Base-by-base conservation (phyloP, 2,888 invertebrate genomes). In the Drosophila ezoana region DNA sequence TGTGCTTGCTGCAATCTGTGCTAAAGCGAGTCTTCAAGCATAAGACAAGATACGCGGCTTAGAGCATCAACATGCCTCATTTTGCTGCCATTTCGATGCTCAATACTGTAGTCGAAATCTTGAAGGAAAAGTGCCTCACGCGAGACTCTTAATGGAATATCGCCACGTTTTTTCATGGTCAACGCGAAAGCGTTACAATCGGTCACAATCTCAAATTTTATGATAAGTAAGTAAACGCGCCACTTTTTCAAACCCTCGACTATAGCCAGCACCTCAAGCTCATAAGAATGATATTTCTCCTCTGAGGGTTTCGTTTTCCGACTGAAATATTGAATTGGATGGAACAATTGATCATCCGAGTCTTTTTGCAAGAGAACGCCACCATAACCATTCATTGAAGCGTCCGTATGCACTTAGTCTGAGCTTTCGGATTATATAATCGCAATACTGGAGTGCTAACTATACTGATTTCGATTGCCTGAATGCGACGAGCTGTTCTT, bases 201-300 rank as follows among this genome's bases (percentile, higher is more conserved):
- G 38, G 38, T 23, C 6, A 23, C 23, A 23, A 23, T 6, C 23
- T 23, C 6, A 23, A 23, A 23, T 23, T 23, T 23, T 40, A 40
- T 35, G 13, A 6, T 20, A 18, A 18, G 18, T 18, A 18, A 43
- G 43, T 43, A 43, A 23, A 43, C 13, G 13, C 43, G 20, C 43
- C 43, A 43, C 18, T 43, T 43, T 11, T 43, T 43, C 20, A 43
- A 20, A 4, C n/a, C 43, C n/a, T 23, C 43, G 20, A 43, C 20
- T 13, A n/a, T 23, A 20, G 43, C 20, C 13, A 43, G 3, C 13
- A 43, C 43, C 20, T 44, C 43, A 1, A 44, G 13, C 6, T 44
- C 23, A 18, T 44, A 44, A 1, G 43, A 44, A 20, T 18, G 23
- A 6, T n/a, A 23, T 8, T 44, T 44, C 8, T 23, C 20, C 2